These are phyloP conservation scores for Scleropages formosus DNA, from an alignment of 2,797 vertebrate species.

Conservation along the genomic window DNA sequence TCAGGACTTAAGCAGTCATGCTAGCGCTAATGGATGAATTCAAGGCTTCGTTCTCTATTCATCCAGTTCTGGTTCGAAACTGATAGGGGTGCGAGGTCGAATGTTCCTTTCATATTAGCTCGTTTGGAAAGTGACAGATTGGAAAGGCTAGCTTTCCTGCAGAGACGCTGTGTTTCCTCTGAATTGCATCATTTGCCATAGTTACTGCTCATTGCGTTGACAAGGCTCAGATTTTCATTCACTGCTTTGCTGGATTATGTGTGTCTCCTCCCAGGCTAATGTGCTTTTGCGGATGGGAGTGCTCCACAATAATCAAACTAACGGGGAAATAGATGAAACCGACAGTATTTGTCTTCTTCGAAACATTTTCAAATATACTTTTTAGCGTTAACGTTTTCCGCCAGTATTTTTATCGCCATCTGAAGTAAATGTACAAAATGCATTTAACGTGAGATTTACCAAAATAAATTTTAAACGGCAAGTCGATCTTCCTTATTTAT, in stretches of 20 bases:
- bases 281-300: background rate
- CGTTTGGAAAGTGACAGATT: slow-evolving; percentile 31
- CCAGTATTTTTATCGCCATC: background rate
- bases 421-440: too few relatives aligned
- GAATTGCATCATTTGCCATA: slow-evolving; percentile 34
- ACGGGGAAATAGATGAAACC: background rate
- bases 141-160: slow-evolving; percentile 21
- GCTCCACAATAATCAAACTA: slow-evolving; percentile 9
- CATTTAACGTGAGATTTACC: too few relatives aligned
- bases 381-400: background rate
- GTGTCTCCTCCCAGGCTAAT: slow-evolving; percentile 20
- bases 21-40: slow-evolving; percentile 35
- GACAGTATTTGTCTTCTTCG: too few relatives aligned
- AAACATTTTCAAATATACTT: background rate
- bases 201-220: slow-evolving; percentile 29
- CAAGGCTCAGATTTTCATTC: slow-evolving; percentile 27
- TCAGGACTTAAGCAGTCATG: slow-evolving; percentile 40
- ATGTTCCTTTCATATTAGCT: slow-evolving; percentile 24
- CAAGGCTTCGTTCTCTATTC: slow-evolving; percentile 28
- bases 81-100: slow-evolving; percentile 32
- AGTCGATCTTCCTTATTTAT: background rate
- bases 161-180: slow-evolving; percentile 21
- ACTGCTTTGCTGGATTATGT: slow-evolving; percentile 11
- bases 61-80: slow-evolving; percentile 12
- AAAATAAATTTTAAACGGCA: background rate